phyloP scores from a whole-genome alignment of 92 coral and sea anemone genomes.

The Virgularia gustaviana region DNA sequence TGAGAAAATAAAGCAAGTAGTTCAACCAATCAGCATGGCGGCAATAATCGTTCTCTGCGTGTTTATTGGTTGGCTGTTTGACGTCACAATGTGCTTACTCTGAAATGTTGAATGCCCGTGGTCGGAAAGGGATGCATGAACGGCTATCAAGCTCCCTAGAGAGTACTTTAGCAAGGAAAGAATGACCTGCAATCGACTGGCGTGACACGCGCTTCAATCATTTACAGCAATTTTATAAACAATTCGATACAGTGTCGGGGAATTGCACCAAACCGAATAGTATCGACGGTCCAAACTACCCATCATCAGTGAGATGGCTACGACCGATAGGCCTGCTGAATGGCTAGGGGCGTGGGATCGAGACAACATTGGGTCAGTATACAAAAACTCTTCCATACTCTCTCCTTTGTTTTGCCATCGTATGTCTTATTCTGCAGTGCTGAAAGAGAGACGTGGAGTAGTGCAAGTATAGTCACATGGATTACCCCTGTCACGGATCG shows the following conservation, averaged over 20 bases:
- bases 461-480: too few relatives aligned
- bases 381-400: too few relatives aligned
- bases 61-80: slow-evolving; percentile 24
- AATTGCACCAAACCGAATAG: too few relatives aligned
- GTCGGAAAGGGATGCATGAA: not conserved
- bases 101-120: too few relatives aligned
- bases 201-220: slow-evolving; percentile 10
- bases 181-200: not conserved
- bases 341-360: slow-evolving; percentile 40
- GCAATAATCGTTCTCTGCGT: not conserved
- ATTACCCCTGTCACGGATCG: too few relatives aligned
- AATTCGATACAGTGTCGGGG: too few relatives aligned
- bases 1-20: not conserved
- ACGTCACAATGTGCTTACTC: too few relatives aligned
- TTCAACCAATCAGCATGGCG: slow-evolving; percentile 12
- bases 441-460: not conserved
- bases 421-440: slow-evolving; percentile 8
- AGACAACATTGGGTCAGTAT: slow-evolving; percentile 39
- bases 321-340: slow-evolving; percentile 31
- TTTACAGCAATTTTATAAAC: not conserved
- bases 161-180: slow-evolving; percentile 17
- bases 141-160: slow-evolving; percentile 25
- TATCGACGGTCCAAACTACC: not conserved
- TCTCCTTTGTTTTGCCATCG: not conserved
- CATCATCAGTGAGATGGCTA: slow-evolving; percentile 29